Evolutionary conservation across 2,797 vertebrate species (phyloP), one percentile per base, ranked within the genome.

Genomic region (Diplodus puntazzo): DNA sequence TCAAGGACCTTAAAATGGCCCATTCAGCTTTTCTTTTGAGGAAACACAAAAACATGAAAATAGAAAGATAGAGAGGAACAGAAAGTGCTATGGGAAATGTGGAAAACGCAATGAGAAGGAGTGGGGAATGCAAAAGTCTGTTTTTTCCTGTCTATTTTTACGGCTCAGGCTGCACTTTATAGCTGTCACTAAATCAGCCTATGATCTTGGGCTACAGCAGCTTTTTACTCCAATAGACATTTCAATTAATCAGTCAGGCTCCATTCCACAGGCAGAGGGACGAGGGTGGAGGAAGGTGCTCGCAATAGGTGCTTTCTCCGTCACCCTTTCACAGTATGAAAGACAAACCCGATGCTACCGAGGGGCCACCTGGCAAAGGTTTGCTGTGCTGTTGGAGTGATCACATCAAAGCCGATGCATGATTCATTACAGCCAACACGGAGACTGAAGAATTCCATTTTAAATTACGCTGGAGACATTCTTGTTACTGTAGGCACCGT

Each of bases 211-310:
- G 71, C 74, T 54, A 73, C 72, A 3, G 62, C 76, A 73, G 71
- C 69, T 82, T 87, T 89, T 88, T 84, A 74, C 72, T 69, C 67
- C 63, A 76, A 69, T 59, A 54, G 71, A 77, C 72, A 63, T 84
- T 89, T 84, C 62, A 85, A 75, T 87, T 76, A 87, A 90, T 90
- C 80, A 82, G 80, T 81, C 58, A 74, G 59, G 79, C 80, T 84
- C 54, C 25, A 23, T 7, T 62, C 42, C 62, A 34, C 75, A 62
- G n/a, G 64, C 54, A 25, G 69, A 57, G 67, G 57, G 60, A 67
- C 0, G 49, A 50, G 69, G 18, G 53, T 14, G 54, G 23, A 75
- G 46, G 20, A 62, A 46, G 53, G 43, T 21, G 17, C 46, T 69
- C 7, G 48, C 60, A 46, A 20, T 61, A 60, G 83, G 49, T 23